Conservation (phyloP, 2,888 invertebrate species). For the Steinernema scapterisci region DNA sequence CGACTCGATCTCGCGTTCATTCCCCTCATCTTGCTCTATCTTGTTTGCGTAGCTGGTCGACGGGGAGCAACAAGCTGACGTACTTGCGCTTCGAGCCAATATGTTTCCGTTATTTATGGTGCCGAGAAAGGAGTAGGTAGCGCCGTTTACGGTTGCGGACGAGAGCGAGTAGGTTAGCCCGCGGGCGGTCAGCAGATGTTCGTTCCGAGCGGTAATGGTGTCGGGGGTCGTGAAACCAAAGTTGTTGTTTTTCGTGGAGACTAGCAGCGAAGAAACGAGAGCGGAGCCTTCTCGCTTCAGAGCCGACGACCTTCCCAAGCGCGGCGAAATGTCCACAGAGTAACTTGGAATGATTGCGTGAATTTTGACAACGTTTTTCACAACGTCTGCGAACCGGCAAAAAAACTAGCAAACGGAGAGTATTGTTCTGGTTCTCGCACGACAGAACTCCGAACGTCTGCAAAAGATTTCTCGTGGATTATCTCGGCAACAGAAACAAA, state of each 20-base stretch:
- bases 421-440: neutral
- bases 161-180: conserved; percentile 19
- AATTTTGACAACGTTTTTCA: neutral
- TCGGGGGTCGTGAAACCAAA: neutral
- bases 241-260: conserved; percentile 1
- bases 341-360: conserved; percentile 22
- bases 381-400: neutral
- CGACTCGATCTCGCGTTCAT: neutral
- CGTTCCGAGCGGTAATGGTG: conserved; percentile 24
- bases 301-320: conserved; percentile 26
- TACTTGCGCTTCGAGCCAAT: conserved; percentile 20
- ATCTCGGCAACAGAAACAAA: no score
- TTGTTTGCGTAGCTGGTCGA: neutral
- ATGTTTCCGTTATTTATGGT: conserved; percentile 12
- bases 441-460: neutral
- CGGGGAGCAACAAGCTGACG: conserved; percentile 9
- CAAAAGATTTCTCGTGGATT: neutral
- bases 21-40: neutral
- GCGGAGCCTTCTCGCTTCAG: neutral
- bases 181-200: conserved; percentile 26
- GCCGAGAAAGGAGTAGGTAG: conserved; percentile 23
- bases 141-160: conserved; percentile 17
- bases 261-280: neutral
- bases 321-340: conserved; percentile 11
- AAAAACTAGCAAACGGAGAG: neutral